Evolutionary conservation across 2,113 vertebrate genomes (phyloP).

Genomic region (Cervus canadensis): DNA sequence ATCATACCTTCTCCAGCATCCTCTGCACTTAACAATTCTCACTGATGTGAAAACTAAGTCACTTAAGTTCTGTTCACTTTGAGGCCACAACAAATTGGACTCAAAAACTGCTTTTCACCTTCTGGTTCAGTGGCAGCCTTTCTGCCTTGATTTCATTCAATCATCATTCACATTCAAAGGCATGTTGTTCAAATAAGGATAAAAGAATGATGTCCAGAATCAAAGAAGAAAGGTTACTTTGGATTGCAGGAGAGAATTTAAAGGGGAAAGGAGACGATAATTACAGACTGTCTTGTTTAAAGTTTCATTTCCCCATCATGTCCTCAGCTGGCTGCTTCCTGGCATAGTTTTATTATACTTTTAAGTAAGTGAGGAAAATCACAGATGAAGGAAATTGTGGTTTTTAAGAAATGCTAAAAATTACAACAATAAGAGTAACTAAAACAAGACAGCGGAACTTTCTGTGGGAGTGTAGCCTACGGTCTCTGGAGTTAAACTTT

Average conservation of each 20-base stretch:
- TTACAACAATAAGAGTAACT: background rate
- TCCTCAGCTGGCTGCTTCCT: background rate
- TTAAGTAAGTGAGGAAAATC: slow-evolving; percentile 18
- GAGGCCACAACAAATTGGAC: background rate
- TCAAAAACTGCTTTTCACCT: slow-evolving; percentile 20
- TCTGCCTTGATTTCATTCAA: background rate
- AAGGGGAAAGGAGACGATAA: background rate
- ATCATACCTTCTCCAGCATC: background rate
- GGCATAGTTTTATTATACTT: background rate
- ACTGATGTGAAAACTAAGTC: background rate
- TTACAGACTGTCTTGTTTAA: background rate
- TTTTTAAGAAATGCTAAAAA: background rate
- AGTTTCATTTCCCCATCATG: background rate
- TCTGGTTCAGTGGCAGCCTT: background rate
- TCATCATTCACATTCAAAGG: background rate
- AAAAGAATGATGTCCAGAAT: background rate
- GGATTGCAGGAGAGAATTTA: background rate
- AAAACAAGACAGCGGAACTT: background rate
- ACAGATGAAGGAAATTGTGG: background rate
- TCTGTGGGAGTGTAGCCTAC: background rate
- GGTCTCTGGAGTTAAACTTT: background rate
- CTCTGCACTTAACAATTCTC: background rate
- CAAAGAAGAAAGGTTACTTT: background rate
- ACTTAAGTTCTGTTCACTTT: background rate
- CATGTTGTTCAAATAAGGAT: background rate